Evolutionary conservation across 1,140 invertebrate species (phyloP).

Genomic region (Zophobas atratus): DNA sequence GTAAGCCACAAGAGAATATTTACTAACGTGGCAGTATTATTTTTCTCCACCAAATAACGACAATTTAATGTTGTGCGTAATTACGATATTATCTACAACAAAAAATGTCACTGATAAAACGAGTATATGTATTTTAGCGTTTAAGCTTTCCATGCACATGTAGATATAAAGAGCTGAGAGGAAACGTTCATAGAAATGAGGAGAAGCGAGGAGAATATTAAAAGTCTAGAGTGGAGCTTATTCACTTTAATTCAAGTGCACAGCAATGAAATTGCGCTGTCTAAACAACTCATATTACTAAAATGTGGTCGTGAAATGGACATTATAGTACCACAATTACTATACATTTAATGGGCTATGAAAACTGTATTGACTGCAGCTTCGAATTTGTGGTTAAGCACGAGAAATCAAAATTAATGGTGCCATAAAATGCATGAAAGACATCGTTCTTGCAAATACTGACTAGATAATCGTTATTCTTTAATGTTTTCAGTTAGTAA

Average conservation of each 20-base stretch:
- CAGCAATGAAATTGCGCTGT: not conserved
- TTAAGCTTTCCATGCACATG: not conserved
- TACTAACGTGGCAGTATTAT: constrained; percentile 28
- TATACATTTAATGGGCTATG: constrained; percentile 12
- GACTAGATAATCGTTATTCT: not conserved
- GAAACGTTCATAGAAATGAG: not conserved
- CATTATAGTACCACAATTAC: not conserved
- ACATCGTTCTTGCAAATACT: not conserved
- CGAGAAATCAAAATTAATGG: constrained; percentile 24
- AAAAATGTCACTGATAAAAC: constrained; percentile 27
- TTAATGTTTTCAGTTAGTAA: too few species aligned
- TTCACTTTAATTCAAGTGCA: not conserved
- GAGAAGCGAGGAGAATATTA: not conserved
- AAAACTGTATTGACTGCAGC: not conserved
- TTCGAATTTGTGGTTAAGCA: constrained; percentile 6
- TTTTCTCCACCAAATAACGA: constrained; percentile 27
- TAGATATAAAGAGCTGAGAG: not conserved
- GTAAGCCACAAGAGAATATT: constrained; percentile 33
- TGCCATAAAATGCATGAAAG: constrained; percentile 16
- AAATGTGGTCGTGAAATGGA: constrained; percentile 8
- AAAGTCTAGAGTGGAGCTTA: not conserved
- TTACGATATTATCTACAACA: constrained; percentile 33
- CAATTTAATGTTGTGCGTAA: constrained; percentile 42
- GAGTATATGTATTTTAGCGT: constrained; percentile 3
- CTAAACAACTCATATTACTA: constrained; percentile 18